Base-by-base conservation (phyloP, 2,888 invertebrate genomes). In the Adelognathus sp. region DNA sequence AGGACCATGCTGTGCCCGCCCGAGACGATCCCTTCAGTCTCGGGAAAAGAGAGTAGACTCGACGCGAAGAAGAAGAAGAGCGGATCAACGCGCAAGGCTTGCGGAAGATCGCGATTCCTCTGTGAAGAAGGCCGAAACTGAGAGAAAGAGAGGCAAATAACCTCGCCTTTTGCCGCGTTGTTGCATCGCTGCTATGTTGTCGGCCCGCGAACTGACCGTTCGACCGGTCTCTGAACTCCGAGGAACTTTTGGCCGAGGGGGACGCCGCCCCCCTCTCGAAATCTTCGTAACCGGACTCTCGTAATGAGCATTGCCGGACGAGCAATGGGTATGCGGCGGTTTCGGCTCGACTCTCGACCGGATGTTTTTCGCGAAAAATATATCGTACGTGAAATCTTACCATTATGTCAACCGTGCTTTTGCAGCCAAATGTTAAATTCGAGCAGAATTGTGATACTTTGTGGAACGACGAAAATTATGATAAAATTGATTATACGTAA, bases 71-170 rank as follows among this genome's bases (percentile, higher is more conserved):
- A 63, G n/a, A 50, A n/a, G 46, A 71, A 63, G 64, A 64, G 72
- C 46, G 69, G 50, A 74, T 72, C 50, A 73, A 69, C 41, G 69
- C 69, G 75, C 61, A 64, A 33, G 70, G 64, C 69, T 81, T 78
- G 74, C 75, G 80, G 76, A 82, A 81, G 76, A 82, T 81, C 79
- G 75, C 81, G 79, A 82, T 82, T 81, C 82, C n/a, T 56, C 46
- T 70, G 79, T 82, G 81, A 77, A 54, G 46, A 16, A 31, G 16
- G 33, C 36, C 44, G 21, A 58, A 60, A 33, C 64, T 50, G 50
- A 52, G 58, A 52, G 63, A 31, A 41, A 18, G 27, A 54, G 54
- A 14, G 27, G 39, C 33, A 36, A 41, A 39, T 9, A 46, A 14
- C 9, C 46, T 58, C 39, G 52, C 54, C 54, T 72, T 41, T 66